phyloP scores from a whole-genome alignment of 1,140 invertebrate species.

The Sycophila sp. region DNA sequence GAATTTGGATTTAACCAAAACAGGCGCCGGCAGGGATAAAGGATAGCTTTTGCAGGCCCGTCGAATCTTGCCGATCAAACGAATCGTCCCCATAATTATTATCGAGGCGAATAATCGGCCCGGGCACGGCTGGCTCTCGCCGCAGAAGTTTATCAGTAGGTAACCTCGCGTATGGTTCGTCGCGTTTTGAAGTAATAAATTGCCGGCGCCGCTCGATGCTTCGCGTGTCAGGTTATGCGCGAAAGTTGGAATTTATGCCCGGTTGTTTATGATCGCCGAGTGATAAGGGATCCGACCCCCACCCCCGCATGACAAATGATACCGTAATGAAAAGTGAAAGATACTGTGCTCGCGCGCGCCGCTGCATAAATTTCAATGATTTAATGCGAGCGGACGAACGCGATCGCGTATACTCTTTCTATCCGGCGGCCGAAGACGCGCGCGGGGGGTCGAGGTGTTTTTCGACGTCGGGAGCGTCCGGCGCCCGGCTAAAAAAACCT shows the following conservation, averaged over 20 bases:
- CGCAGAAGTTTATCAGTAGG: constrained; percentile 56
- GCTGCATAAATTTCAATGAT: constrained; percentile 68
- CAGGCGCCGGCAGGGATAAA: neutral
- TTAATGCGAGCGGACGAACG: constrained; percentile 56
- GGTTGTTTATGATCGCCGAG: constrained; percentile 67
- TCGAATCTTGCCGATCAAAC: constrained; percentile 34
- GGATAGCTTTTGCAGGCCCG: neutral
- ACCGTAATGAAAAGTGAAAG: constrained; percentile 69
- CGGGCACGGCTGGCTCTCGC: constrained; percentile 44
- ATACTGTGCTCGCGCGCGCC: constrained; percentile 60
- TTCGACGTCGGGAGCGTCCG: neutral
- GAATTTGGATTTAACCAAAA: too few relatives aligned
- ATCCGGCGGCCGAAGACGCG: constrained; percentile 1
- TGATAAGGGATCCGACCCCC: constrained; percentile 64
- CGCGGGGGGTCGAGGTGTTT: neutral
- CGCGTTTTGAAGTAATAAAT: constrained; percentile 65
- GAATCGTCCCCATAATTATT: constrained; percentile 37
- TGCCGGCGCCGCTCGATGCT: constrained; percentile 60
- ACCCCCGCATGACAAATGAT: constrained; percentile 65
- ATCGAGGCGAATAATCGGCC: constrained; percentile 14
- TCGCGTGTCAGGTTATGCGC: constrained; percentile 65
- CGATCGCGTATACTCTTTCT: neutral
- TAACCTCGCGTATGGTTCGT: constrained; percentile 56
- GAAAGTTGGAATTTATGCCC: constrained; percentile 68
- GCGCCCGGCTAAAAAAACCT: too few relatives aligned